Conservation (phyloP, 2,888 invertebrate genomes). For the Nemurella pictetii region DNA sequence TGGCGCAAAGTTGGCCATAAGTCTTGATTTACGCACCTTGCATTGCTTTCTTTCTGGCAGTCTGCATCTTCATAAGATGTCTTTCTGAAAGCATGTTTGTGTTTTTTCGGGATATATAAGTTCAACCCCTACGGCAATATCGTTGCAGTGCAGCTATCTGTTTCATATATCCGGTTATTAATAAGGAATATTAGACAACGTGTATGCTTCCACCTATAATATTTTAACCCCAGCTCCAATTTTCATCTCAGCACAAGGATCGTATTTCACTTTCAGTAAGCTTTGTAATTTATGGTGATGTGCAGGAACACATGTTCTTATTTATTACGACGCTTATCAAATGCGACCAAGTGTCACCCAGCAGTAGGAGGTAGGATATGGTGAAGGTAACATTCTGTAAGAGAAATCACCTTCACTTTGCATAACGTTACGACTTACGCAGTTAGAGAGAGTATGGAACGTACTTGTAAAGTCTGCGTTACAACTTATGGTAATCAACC, state of each 20-base stretch:
- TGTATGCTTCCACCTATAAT: background rate
- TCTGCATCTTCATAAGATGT: constrained; percentile 2
- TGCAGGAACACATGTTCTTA: constrained; percentile 9
- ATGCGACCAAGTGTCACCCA: background rate
- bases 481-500: constrained; percentile 14
- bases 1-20: constrained; percentile 7
- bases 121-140: background rate
- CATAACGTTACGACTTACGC: constrained; percentile 3
- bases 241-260: constrained; percentile 8
- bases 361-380: background rate
- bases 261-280: constrained; percentile 1
- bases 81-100: background rate
- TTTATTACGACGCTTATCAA: background rate
- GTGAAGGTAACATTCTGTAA: background rate
- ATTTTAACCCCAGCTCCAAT: background rate
- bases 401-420: background rate
- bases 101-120: background rate
- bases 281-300: background rate
- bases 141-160: constrained; percentile 3
- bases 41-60: constrained; percentile 24
- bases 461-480: background rate
- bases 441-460: no score
- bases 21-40: constrained; percentile 40
- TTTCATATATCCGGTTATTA: constrained; percentile 17
- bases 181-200: background rate